Evolutionary conservation across 2,797 vertebrate genomes (phyloP).

Genomic region (Clarias laeviceps): DNA sequence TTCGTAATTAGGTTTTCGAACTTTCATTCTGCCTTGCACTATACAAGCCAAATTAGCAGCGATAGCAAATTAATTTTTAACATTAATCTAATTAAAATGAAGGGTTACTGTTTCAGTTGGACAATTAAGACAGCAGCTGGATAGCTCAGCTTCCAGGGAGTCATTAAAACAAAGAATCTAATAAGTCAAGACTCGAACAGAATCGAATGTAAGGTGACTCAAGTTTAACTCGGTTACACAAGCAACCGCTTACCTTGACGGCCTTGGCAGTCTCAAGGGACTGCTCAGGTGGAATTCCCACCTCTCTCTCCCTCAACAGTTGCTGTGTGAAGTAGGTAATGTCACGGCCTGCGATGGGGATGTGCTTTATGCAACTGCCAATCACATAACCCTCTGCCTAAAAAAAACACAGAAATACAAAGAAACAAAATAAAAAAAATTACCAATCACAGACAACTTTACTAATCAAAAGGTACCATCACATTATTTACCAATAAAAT

Average conservation of each 20-base stretch:
- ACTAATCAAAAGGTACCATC: background rate
- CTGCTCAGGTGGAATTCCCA: slow-evolving; percentile 96
- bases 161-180: background rate
- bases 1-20: background rate
- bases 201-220: background rate
- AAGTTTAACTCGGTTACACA: background rate
- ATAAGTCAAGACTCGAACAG: background rate
- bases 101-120: background rate
- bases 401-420: background rate
- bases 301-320: slow-evolving; percentile 91
- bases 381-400: slow-evolving; percentile 98
- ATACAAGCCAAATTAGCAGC: background rate
- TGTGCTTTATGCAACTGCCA: slow-evolving; percentile 98
- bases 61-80: background rate
- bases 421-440: background rate
- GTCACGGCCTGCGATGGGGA: slow-evolving; percentile 95
- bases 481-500: background rate
- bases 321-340: slow-evolving; percentile 98
- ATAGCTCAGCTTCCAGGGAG: background rate
- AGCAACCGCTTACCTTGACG: slow-evolving; percentile 82
- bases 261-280: slow-evolving; percentile 97
- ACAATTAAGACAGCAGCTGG: background rate
- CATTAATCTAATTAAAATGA: background rate
- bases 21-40: background rate
- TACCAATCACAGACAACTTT: background rate